Base-by-base conservation (phyloP, 2,888 invertebrate species). In the Amorpha juglandis region DNA sequence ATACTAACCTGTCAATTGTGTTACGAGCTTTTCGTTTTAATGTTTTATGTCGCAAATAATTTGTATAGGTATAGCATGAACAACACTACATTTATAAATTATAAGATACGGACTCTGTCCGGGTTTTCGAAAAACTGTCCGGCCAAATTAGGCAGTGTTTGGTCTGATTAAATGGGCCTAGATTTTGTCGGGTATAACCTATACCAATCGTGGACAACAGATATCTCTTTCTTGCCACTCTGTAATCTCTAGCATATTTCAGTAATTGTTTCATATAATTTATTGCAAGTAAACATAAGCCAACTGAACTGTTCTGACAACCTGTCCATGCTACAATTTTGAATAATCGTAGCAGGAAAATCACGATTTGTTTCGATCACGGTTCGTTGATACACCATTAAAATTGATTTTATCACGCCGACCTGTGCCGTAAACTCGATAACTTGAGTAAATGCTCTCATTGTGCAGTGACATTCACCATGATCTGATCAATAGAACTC, bases 401-500 rank as follows among this genome's bases (percentile, higher is more conserved):
- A 70, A 77, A 82, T 77, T 71, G 69, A 76, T 78, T 69, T 75
- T 79, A 87, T 88, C 82, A 74, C 81, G 80, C 79, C 80, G 83
- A 89, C 90, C 87, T 88, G 85, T 83, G 83, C 79, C 75, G 77
- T 81, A 80, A 79, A 78, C 74, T 74, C 81, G n/a, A 81, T 81
- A 81, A 84, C 75, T 84, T 72, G 69, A 84, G 73, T 82, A 79
- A 87, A 83, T 82, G 80, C 12, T 58, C 19, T 58, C 74, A 82
- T 87, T 88, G 84, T 86, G 77, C 79, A 89, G 90, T 84, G 87
- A 84, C 80, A 87, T 85, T 83, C 79, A 78, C 81, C 79, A 86
- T 87, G 87, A 87, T 84, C 75, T 74, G 78, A 82, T 79, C 81
- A 75, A 80, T 74, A 80, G 76, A 79, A 81, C 84, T 86, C 69